A percentile compares a stretch with the other conserved stretches of the same genome.
These are phyloP conservation scores for Nomada fucata DNA, from an alignment of 2,888 invertebrate genomes.

Conservation along the genomic window DNA sequence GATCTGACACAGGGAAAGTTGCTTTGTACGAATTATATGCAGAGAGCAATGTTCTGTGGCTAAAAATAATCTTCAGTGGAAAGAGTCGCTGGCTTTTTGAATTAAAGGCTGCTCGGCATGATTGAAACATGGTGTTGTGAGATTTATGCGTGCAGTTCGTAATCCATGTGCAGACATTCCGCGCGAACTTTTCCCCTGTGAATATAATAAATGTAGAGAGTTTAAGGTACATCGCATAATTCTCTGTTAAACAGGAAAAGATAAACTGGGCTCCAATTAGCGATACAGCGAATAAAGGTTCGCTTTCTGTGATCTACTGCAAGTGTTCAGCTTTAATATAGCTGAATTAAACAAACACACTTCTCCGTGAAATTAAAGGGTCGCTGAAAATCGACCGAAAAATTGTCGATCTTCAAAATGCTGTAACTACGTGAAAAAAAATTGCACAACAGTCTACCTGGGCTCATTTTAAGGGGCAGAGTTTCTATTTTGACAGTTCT, in stretches of 20 bases:
- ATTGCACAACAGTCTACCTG: too few relatives aligned
- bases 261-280: too few relatives aligned
- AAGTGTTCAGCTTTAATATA: too few relatives aligned
- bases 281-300: too few relatives aligned
- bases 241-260: background rate
- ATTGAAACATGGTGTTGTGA: constrained; percentile 26
- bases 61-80: constrained; percentile 25
- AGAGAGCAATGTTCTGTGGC: background rate
- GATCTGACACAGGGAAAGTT: constrained; percentile 2
- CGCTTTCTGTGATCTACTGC: too few relatives aligned
- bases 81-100: constrained; percentile 6
- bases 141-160: constrained; percentile 16
- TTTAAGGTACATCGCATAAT: background rate
- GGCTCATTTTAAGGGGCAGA: too few relatives aligned
- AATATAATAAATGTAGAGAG: background rate
- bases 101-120: background rate
- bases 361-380: too few relatives aligned
- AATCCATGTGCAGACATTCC: background rate
- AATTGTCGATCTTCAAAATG: too few relatives aligned
- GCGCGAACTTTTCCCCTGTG: background rate
- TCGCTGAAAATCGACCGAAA: too few relatives aligned
- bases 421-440: too few relatives aligned
- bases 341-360: too few relatives aligned
- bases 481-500: too few relatives aligned
- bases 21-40: constrained; percentile 13